phyloP scores from a whole-genome alignment of 1,140 invertebrate species.

The Brachystomella parvula region DNA sequence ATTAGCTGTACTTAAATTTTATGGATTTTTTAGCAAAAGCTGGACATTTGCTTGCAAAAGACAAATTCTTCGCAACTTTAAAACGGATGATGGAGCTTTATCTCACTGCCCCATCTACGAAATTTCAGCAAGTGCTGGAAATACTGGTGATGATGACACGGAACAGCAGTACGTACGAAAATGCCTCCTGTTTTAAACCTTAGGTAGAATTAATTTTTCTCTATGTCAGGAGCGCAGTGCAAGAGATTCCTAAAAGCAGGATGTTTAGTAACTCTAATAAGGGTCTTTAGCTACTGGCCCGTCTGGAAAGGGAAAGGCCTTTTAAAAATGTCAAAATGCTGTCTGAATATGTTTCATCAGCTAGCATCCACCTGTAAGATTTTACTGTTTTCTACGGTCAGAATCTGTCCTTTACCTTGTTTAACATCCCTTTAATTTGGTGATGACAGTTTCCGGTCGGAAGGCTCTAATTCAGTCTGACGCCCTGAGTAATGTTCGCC shows the following conservation, averaged over 20 bases:
- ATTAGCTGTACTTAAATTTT: neutral
- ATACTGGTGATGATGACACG: constrained; percentile 57
- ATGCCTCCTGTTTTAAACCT: neutral
- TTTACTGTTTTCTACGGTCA: constrained; percentile 18
- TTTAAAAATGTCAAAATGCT: constrained; percentile 24
- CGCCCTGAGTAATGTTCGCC: constrained; percentile 53
- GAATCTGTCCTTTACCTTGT: neutral
- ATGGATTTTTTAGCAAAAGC: constrained; percentile 50
- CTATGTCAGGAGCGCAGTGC: constrained; percentile 21
- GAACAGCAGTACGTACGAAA: constrained; percentile 47
- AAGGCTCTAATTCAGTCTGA: constrained; percentile 53
- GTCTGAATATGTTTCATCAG: constrained; percentile 25
- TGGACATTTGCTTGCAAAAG: constrained; percentile 53
- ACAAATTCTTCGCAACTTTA: constrained; percentile 54
- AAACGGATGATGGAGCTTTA: constrained; percentile 55
- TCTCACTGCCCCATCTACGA: constrained; percentile 54
- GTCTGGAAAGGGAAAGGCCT: constrained; percentile 33
- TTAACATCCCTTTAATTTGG: neutral
- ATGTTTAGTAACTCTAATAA: constrained; percentile 22
- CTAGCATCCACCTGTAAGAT: constrained; percentile 23
- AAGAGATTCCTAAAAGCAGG: constrained; percentile 34
- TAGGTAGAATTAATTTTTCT: neutral
- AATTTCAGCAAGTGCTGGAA: constrained; percentile 54
- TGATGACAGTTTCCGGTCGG: constrained; percentile 49
- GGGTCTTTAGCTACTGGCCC: constrained; percentile 26